Percentiles rank a stretch among this genome's conserved stretches.
Conservation (phyloP, 1,140 invertebrate species). For the Drosophila sp. region DNA sequence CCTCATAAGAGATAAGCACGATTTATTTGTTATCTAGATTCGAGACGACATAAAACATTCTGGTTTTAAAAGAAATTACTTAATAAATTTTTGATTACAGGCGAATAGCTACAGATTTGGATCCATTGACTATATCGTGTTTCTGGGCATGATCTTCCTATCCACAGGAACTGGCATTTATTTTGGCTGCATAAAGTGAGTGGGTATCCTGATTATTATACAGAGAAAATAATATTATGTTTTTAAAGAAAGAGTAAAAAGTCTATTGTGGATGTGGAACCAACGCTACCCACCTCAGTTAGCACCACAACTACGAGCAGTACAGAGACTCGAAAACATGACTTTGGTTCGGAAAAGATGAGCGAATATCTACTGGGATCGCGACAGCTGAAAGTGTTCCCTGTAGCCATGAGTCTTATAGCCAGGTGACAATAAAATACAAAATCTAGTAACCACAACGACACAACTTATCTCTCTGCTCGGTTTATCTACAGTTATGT, state of each 20-base stretch:
- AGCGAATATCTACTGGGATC: conserved; percentile 91
- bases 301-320: conserved; percentile 13
- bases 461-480: conserved; percentile 44
- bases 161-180: conserved; percentile 90
- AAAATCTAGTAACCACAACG: conserved; percentile 2
- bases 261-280: conserved; percentile 52
- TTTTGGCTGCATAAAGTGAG: conserved; percentile 87
- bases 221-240: conserved; percentile 4
- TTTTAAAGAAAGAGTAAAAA: conserved; percentile 60
- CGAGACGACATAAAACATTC: neutral
- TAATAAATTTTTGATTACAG: conserved; percentile 39
- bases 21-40: conserved; percentile 14
- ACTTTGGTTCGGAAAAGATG: conserved; percentile 84
- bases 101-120: conserved; percentile 72
- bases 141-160: conserved; percentile 87
- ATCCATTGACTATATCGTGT: conserved; percentile 87
- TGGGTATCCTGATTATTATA: neutral
- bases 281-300: conserved; percentile 41
- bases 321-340: conserved; percentile 51
- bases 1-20: conserved; percentile 9
- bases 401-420: conserved; percentile 92
- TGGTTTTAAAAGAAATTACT: neutral
- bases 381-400: conserved; percentile 89
- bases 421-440: conserved; percentile 87
- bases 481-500: conserved; percentile 88